Base-by-base conservation (phyloP, 2,113 vertebrate genomes). In the Sebastes fasciatus region DNA sequence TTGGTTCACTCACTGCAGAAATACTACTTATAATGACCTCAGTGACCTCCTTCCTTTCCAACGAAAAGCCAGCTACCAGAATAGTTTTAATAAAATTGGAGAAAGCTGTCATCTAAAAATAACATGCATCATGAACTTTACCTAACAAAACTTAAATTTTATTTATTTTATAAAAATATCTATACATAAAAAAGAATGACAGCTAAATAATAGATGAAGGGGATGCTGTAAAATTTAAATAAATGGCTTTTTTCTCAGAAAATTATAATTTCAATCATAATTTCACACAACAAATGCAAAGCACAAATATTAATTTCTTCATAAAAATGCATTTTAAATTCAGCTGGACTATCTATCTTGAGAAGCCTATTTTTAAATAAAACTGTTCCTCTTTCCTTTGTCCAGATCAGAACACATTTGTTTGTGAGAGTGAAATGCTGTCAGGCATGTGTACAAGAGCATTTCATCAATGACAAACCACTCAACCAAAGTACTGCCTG, bases 1-100 rank as follows among this genome's bases (percentile, higher is more conserved):
- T 65, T 52, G 23, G 10, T 40, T 4, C 69, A n/a, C 14, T 46
- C 26, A 64, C 61, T 58, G 26, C 64, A 54, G 26, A 63, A 65
- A 76, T 73, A 34, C 51, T 67, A 26, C 26, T 26, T 26, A 26
- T 26, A 77, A 66, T 64, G 26, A 74, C 68, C 52, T 54, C 19
- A 57, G 23, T 45, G 55, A 80, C 34, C 13, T 68, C 8, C 17
- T 54, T 65, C 26, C 26, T 26, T 26, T 26, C 61, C 42, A 83
- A 57, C n/a, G 66, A 66, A 60, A 54, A 21, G 23, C 0, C 42
- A 54, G 42, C 55, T 10, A 6, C 66, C 75, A 49, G 34, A 60
- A 57, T 43, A 16, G 17, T 66, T 71, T 62, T 65, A 71, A 67
- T 46, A 57, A 45, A 83, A 79, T 7, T 54, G 55, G n/a, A 69